phyloP scores from a whole-genome alignment of 2,888 invertebrate species.

The Crossocerus cetratus region DNA sequence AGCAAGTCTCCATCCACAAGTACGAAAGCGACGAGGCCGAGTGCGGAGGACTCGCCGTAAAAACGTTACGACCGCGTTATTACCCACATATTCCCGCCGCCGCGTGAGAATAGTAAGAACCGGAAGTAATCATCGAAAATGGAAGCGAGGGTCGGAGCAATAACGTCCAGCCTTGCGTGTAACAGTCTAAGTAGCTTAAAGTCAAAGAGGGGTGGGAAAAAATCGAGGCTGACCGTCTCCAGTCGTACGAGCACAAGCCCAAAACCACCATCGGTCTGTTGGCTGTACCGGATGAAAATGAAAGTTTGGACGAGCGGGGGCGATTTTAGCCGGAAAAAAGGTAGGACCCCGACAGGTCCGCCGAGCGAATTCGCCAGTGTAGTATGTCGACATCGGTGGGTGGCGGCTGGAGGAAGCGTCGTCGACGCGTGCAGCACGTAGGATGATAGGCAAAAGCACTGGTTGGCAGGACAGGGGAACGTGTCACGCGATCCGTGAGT shows the following conservation, averaged over 20 bases:
- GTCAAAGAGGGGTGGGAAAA: no score
- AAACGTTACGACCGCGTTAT: conserved; percentile 69
- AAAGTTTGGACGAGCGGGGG: not conserved
- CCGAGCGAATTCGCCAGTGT: conserved; percentile 56
- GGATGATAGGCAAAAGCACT: conserved; percentile 74
- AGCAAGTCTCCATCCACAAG: conserved; percentile 40
- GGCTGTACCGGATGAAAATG: no score
- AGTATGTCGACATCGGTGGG: conserved; percentile 46
- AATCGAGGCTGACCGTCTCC: no score
- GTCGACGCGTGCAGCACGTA: conserved; percentile 68
- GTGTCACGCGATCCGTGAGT: conserved; percentile 77
- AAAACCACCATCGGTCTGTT: no score
- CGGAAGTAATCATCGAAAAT: conserved; percentile 64
- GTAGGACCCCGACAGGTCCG: not conserved
- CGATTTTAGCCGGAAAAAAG: conserved; percentile 24
- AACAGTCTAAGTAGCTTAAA: not conserved
- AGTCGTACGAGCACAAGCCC: no score
- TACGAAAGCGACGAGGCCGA: conserved; percentile 36
- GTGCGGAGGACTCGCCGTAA: conserved; percentile 60
- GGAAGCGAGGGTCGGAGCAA: conserved; percentile 51
- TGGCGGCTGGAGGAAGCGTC: conserved; percentile 53
- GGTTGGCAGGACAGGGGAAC: conserved; percentile 76
- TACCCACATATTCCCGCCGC: conserved; percentile 55
- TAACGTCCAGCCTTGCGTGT: conserved; percentile 14
- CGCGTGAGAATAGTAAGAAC: conserved; percentile 62